These are phyloP conservation scores for Drosophila miranda DNA, from an alignment of 1,140 invertebrate species.

Conservation along the genomic window DNA sequence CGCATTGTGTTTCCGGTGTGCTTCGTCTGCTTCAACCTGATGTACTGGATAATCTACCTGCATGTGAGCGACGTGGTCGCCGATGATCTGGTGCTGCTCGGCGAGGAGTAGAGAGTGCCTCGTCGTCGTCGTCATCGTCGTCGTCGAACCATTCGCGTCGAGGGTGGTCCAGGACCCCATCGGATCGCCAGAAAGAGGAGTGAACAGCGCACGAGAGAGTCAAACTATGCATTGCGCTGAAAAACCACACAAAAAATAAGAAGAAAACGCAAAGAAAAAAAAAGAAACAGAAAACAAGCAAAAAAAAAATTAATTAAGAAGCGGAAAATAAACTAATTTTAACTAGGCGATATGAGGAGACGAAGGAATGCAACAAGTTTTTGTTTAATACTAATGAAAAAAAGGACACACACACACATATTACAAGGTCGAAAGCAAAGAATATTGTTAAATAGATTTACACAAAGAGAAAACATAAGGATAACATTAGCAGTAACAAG, in stretches of 20 bases:
- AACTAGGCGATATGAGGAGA: constrained; percentile 65
- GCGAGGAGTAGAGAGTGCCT: constrained; percentile 84
- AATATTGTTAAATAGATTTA: constrained; percentile 79
- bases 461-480: constrained; percentile 38
- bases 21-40: constrained; percentile 98
- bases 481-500: constrained; percentile 46
- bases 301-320: constrained; percentile 10
- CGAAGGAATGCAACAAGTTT: constrained; percentile 63
- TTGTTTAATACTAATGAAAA: constrained; percentile 66
- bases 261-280: constrained; percentile 34
- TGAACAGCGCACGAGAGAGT: constrained; percentile 74
- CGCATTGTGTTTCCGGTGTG: constrained; percentile 97
- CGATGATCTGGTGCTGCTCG: constrained; percentile 93
- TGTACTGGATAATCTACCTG: constrained; percentile 99
- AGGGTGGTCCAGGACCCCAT: constrained; percentile 8
- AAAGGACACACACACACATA: constrained; percentile 56
- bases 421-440: constrained; percentile 69
- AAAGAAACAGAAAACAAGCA: constrained; percentile 29
- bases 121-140: background rate
- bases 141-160: background rate
- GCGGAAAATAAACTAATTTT: constrained; percentile 71
- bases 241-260: constrained; percentile 57
- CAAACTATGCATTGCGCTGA: constrained; percentile 73
- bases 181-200: constrained; percentile 20
- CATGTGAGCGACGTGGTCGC: constrained; percentile 97